Base-by-base conservation (phyloP, 2,888 invertebrate genomes). In the Epistrophella euchroma region DNA sequence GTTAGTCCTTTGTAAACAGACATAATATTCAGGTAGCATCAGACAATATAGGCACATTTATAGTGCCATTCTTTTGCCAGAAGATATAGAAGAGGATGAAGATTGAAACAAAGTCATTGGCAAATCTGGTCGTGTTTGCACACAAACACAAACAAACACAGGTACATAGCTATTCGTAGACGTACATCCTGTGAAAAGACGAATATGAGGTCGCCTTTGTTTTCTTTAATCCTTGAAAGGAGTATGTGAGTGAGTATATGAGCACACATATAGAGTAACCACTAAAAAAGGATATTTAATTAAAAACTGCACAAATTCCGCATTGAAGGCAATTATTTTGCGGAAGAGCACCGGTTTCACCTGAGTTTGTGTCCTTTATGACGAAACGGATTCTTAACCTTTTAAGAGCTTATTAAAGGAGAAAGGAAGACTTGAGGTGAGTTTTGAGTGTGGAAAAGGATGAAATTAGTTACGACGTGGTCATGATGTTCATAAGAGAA, bases 241-340 rank as follows among this genome's bases (percentile, higher is more conserved):
- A 66, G 37, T 60, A 15, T 15, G 15, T 11, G 22, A 52, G 25
- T 25, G n/a, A n/a, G n/a, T n/a, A n/a, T n/a, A 25, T 52, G 22
- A 52, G 19, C 15, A 37, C 60, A 47, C 45, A 56, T 17, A 70
- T 32, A 52, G 52, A 73, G 64, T 70, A 64, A 79, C 66, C 80
- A 75, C 75, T 76, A 80, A 66, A 80, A 35, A 60, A 66, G 80
- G 71, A 66, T 71, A 85, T 80, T 81, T 80, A 85, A 85, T 80
- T 85, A 80, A 85, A 85, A 84, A 71, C 71, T 85, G 84, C 80
- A 85, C 75, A 77, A 77, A 86, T 82, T 82, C 86, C 82, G 82
- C 86, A 86, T 86, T 78, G 86, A 78, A 82, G 77, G 77, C 82
- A 86, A 77, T 86, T 86, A 78, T 78, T 74, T 43, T 86, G 52